Base-by-base conservation (phyloP, 1,140 invertebrate species). In the Helicoverpa zea region DNA sequence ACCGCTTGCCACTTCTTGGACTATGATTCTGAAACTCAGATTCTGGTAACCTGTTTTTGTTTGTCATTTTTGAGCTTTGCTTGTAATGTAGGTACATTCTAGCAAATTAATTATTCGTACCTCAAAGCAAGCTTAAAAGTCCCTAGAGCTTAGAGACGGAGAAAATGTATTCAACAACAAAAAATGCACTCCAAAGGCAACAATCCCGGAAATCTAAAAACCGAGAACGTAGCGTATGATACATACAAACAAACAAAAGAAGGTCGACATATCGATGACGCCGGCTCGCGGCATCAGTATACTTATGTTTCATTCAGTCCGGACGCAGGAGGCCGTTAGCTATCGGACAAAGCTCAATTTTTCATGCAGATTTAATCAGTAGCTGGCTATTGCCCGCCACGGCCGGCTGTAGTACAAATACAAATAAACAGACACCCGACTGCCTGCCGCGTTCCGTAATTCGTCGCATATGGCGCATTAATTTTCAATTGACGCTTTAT, bases 341-440 rank as follows among this genome's bases (percentile, higher is more conserved):
- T 86, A 68, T 84, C 85, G 84, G 84, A 88, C 88, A 86, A 86
- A 88, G 83, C 84, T 80, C 84, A 80, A 92, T 92, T 91, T 88
- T 87, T 90, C 84, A 81, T 92, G 89, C 87, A 92, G 92, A 89
- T 91, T 92, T 92, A 93, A 93, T 91, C 89, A 91, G 87, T 85
- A 49, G 43, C 29, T 66, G 78, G 79, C 73, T 63, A 79, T 74
- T 81, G 79, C 66, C 30, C 70, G 23, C 4, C 52, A 29, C 16
- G 74, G 47, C 59, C 49, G 64, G 59, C 72, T 49, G 75, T 47
- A 72, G 81, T 66, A 80, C 87, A 87, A 86, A 86, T 66, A 80
- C 87, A 87, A 86, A 86, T 81, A 88, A 82, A 82, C 70, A 23
- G 9, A 59, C 35, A 30, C 23, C 12, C 47, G 52, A 23, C 18